Base-by-base conservation (phyloP, 2,797 vertebrate genomes). In the Hydrophis major region DNA sequence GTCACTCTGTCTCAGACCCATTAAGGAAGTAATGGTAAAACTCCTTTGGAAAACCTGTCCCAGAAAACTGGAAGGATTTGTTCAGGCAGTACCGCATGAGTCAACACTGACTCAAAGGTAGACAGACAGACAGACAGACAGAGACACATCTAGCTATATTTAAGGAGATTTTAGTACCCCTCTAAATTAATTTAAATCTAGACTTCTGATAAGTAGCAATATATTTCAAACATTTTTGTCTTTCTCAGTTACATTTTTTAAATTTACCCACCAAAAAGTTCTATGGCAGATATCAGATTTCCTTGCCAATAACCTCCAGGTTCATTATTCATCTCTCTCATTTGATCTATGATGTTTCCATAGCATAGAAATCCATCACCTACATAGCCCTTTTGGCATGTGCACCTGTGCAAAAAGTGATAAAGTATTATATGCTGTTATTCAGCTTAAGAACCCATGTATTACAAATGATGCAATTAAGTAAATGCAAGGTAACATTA, bases 321-420 rank as follows among this genome's bases (percentile, higher is more conserved):
- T 28, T 98, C 96, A 0, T 97, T 96, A 89, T 99, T 99, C 93
- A 99, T 96, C 4, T 98, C 98, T 6, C n/a, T 97, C 87, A 99
- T 98, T 22, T 97, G 98, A 89, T 99, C 97, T 95, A 99, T 97
- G 96, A 99, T 97, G 94, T 98, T 98, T 91, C 99, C 99, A 0
- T 98, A 98, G 94, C 99, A 99, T 1, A 96, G 90, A 11, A 97
- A 97, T 0, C 99, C 99, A 0, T 99, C 97, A 0, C 99, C 99
- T 28, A 98, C 69, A 0, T 98, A 99, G 20, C 98, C 98, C 10
- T 94, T 96, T 69, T 93, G 97, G 96, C 99, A 99, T 0, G 94
- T 97, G 94, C 99, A 99, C 95, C 99, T 99, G 88, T 0, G 14
- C 42, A 95, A 92, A 37, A 92, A 91, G 63, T 13, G 56, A 86